Evolutionary conservation across 1,140 invertebrate genomes (phyloP).

Genomic region (Musca domestica): DNA sequence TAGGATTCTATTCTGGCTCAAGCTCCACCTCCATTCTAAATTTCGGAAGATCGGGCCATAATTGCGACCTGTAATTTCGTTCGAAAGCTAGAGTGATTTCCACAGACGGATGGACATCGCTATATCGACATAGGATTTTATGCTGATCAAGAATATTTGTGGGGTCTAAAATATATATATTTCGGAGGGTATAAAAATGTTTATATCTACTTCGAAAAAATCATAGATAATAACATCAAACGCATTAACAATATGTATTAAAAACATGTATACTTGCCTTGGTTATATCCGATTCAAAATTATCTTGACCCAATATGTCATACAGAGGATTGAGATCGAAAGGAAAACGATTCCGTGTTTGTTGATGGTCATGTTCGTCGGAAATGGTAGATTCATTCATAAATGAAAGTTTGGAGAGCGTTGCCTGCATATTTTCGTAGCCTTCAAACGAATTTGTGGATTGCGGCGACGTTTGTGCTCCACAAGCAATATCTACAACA

Average conservation of each 20-base stretch:
- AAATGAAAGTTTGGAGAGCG: constrained; percentile 20
- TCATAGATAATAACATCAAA: background rate
- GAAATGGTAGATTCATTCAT: background rate
- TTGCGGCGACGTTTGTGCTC: background rate
- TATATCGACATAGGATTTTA: no score
- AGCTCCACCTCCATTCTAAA: no score
- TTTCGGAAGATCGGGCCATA: no score
- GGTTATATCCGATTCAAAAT: constrained; percentile 6
- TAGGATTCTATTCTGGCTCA: no score
- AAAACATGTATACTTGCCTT: constrained; percentile 6
- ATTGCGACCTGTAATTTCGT: no score
- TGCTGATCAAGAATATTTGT: no score
- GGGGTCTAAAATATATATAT: no score
- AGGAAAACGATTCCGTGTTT: background rate
- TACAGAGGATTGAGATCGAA: background rate
- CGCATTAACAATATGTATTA: no score
- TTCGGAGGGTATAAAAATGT: no score
- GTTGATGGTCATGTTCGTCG: background rate
- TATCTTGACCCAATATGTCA: background rate
- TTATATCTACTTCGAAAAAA: no score
- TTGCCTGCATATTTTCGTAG: constrained; percentile 20
- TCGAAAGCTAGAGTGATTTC: no score
- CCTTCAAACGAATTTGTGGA: constrained; percentile 21
- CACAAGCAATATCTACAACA: background rate
- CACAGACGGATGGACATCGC: no score